These are phyloP conservation scores for Mechanitis messenoides DNA, from an alignment of 2,888 invertebrate species.

Conservation along the genomic window DNA sequence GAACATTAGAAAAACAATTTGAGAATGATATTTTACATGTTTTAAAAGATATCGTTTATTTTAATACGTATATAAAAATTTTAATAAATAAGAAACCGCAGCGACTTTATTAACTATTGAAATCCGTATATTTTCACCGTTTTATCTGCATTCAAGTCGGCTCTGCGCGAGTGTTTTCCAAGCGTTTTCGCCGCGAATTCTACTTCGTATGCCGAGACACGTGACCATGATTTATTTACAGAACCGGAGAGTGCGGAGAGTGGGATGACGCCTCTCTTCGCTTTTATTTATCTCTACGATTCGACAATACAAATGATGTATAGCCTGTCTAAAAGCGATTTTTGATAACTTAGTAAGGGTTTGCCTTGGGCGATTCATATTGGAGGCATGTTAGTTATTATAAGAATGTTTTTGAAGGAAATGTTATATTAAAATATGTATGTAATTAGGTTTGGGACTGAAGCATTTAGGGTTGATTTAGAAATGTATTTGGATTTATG, in stretches of 20 bases:
- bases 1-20: no score
- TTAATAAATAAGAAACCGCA: background rate
- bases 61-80: conserved; percentile 8
- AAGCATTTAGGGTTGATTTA: no score
- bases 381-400: conserved; percentile 4
- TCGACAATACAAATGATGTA: conserved; percentile 14
- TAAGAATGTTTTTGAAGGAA: conserved; percentile 1
- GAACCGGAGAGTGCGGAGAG: conserved; percentile 16
- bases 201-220: conserved; percentile 41
- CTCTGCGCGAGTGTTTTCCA: conserved; percentile 61
- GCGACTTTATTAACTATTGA: background rate
- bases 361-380: background rate
- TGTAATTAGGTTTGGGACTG: conserved; percentile 2
- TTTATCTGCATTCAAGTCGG: conserved; percentile 52
- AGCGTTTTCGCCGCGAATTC: conserved; percentile 57
- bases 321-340: conserved; percentile 7
- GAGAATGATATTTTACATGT: no score
- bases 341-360: conserved; percentile 2
- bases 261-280: conserved; percentile 26
- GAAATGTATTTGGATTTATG: no score
- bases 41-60: conserved; percentile 8
- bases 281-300: conserved; percentile 29
- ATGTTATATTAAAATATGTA: background rate
- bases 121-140: conserved; percentile 31
- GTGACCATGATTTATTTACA: conserved; percentile 41